These are phyloP conservation scores for Cyprinodon variegatus DNA, from an alignment of 2,113 vertebrate species.

Conservation along the genomic window DNA sequence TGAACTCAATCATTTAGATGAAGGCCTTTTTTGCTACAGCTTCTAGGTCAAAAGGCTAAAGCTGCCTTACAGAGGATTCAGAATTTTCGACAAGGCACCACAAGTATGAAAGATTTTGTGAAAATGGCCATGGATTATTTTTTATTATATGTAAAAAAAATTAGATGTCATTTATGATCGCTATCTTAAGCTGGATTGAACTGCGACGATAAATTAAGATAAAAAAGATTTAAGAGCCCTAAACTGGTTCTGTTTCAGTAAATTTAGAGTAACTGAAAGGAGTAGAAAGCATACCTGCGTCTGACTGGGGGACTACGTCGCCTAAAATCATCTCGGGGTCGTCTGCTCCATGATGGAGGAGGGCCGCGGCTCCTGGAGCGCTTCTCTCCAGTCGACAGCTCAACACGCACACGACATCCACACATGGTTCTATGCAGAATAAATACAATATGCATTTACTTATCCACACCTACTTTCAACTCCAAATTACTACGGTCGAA, in stretches of 20 bases:
- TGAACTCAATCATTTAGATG: too few species aligned
- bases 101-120: conserved; percentile 1
- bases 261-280: neutral
- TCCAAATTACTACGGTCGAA: neutral
- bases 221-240: neutral
- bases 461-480: neutral
- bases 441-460: neutral
- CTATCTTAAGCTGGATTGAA: too few species aligned
- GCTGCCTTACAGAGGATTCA: too few species aligned
- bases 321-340: conserved; percentile 90
- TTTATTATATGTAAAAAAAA: too few species aligned
- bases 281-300: conserved; percentile 83
- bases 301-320: conserved; percentile 89
- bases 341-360: conserved; percentile 91
- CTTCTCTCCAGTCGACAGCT: conserved; percentile 95
- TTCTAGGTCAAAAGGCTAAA: too few species aligned
- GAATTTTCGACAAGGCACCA: too few species aligned
- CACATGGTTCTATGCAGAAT: conserved; percentile 84
- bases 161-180: too few species aligned
- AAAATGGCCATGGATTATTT: conserved; percentile 16
- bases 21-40: too few species aligned
- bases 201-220: neutral
- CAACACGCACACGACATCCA: conserved; percentile 93
- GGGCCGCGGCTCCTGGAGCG: conserved; percentile 93
- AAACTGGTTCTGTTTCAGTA: neutral